Evolutionary conservation across 2,888 invertebrate genomes (phyloP).

Genomic region (Hesperia comma): DNA sequence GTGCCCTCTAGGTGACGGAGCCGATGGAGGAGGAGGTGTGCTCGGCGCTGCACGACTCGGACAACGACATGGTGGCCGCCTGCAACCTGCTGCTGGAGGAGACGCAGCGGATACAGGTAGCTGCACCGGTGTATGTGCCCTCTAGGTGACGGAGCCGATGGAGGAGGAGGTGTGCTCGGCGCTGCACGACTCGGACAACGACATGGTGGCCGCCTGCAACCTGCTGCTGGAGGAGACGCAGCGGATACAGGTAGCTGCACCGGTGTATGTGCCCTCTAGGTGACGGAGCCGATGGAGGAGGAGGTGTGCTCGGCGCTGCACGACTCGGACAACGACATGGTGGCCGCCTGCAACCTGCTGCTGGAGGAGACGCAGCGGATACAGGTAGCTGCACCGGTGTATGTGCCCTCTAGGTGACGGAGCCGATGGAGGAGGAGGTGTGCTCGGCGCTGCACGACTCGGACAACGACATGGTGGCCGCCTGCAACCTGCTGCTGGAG

Average conservation of each 20-base stretch:
- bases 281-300: slow-evolving; percentile 94
- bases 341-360: slow-evolving; percentile 91
- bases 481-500: slow-evolving; percentile 92
- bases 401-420: slow-evolving; percentile 85
- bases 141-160: slow-evolving; percentile 92
- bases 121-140: too few relatives aligned
- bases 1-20: slow-evolving; percentile 87
- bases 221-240: slow-evolving; percentile 90
- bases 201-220: slow-evolving; percentile 92
- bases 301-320: slow-evolving; percentile 96
- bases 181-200: slow-evolving; percentile 96
- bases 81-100: slow-evolving; percentile 92
- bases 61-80: slow-evolving; percentile 93
- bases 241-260: slow-evolving; percentile 84
- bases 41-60: slow-evolving; percentile 96
- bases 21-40: slow-evolving; percentile 97
- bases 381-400: too few relatives aligned
- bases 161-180: slow-evolving; percentile 97
- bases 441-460: slow-evolving; percentile 96
- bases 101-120: slow-evolving; percentile 84
- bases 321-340: slow-evolving; percentile 95
- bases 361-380: slow-evolving; percentile 87
- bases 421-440: slow-evolving; percentile 96
- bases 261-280: slow-evolving; percentile 80
- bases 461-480: slow-evolving; percentile 93